Evolutionary conservation across 2,888 invertebrate species (phyloP).

Genomic region (Phyto melanocephala): DNA sequence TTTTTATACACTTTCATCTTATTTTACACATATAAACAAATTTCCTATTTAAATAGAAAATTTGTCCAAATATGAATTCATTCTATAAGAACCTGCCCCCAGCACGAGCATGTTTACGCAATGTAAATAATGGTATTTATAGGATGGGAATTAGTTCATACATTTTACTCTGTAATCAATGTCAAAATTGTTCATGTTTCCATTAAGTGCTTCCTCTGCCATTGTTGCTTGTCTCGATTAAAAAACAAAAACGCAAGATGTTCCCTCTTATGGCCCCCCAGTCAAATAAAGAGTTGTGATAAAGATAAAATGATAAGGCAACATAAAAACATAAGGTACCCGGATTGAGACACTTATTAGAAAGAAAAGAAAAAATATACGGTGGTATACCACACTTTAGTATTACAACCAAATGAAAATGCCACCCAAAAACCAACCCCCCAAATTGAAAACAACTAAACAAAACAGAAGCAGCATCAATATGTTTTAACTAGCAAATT

Average conservation of each 20-base stretch:
- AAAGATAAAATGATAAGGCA: conserved; percentile 58
- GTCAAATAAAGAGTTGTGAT: conserved; percentile 47
- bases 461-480: background rate
- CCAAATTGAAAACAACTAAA: background rate
- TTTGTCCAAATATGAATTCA: background rate
- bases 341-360: conserved; percentile 52
- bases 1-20: too few relatives aligned
- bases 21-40: too few relatives aligned
- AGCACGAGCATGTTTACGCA: conserved; percentile 39
- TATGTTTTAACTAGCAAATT: conserved; percentile 14
- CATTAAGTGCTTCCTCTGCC: conserved; percentile 61
- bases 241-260: conserved; percentile 20
- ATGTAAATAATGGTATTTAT: conserved; percentile 49
- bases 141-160: conserved; percentile 29
- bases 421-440: conserved; percentile 22
- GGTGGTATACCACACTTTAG: conserved; percentile 59
- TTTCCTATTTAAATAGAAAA: too few relatives aligned
- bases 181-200: conserved; percentile 65
- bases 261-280: conserved; percentile 1
- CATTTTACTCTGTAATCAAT: conserved; percentile 61
- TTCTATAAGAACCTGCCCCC: background rate
- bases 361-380: conserved; percentile 27
- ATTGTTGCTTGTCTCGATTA: conserved; percentile 25
- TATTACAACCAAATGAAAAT: conserved; percentile 52
- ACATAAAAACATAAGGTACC: conserved; percentile 57